Base-by-base conservation (phyloP, 2,113 vertebrate genomes). In the Pimephales promelas region DNA sequence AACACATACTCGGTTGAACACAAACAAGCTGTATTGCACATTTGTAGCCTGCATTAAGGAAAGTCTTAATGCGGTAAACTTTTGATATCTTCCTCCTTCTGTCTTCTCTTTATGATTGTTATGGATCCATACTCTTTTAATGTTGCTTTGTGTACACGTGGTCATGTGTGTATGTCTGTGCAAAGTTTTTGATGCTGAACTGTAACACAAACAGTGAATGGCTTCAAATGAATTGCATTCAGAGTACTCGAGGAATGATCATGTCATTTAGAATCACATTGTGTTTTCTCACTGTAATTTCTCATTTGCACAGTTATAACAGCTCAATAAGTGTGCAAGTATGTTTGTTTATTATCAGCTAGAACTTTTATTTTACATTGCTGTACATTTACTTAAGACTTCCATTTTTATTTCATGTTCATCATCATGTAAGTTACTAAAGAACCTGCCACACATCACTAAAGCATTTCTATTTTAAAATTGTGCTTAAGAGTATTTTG, bases 221-320 rank as follows among this genome's bases (percentile, higher is more conserved):
- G 64, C 47, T 52, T 81, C 31, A 36, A 79, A 80, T 66, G 7
- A 49, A 80, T 79, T 80, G 43, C 79, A 81, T 22, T 49, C 45
- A 26, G 6, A 64, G 22, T 36, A 49, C 1, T 43, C 8, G 28
- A 14, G 11, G 26, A 66, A 49, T 66, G 26, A 70, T n/a, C 20
- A 16, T 31, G 59, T 49, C 26, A 52, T 49, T 47, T 79, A 56
- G 18, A 78, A 45, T 36, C 76, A 61, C 8, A 79, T 31, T 64
- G 9, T 49, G 59, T 18, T 79, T 57, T 76, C 18, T 57, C 24
- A 31, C 10, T 31, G 36, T 62, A 5, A 59, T 16, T 45, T 64
- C 9, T 5, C 26, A 11, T 64, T 79, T 59, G 13, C 47, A 45
- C 16, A 14, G 3, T 43, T 40, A 24, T 28, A 74, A 54, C 26